A percentile compares a stretch with the other conserved stretches of the same genome.
Conservation (phyloP, 1,140 invertebrate species). For the Trichonephila inaurata region DNA sequence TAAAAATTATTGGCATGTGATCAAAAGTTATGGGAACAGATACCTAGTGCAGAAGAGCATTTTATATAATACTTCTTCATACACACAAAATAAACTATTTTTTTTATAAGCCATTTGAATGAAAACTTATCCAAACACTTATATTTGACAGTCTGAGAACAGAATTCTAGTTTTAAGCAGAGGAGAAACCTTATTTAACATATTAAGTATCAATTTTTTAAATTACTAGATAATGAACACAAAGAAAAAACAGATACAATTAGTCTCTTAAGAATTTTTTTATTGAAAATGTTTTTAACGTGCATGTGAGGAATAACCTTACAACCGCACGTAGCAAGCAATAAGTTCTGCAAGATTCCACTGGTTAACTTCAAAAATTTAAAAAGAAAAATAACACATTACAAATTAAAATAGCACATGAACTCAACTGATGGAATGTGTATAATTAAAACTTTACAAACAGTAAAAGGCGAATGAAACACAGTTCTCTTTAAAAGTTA, state of each 20-base stretch:
- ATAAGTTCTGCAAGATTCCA: slow-evolving; percentile 71
- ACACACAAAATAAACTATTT: no score
- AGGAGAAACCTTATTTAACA: no score
- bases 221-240: not conserved
- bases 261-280: slow-evolving; percentile 50
- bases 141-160: no score
- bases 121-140: no score
- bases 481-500: slow-evolving; percentile 48
- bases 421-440: slow-evolving; percentile 68
- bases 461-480: slow-evolving; percentile 57
- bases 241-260: slow-evolving; percentile 19
- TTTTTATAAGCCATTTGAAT: no score
- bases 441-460: slow-evolving; percentile 61
- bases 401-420: slow-evolving; percentile 48
- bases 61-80: no score
- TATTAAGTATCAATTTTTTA: no score
- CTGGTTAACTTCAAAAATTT: slow-evolving; percentile 11
- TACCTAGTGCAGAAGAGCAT: no score
- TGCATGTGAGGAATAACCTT: slow-evolving; percentile 71
- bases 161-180: no score
- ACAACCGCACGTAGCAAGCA: slow-evolving; percentile 61
- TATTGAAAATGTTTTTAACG: slow-evolving; percentile 74
- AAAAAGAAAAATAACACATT: slow-evolving; percentile 28
- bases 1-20: no score
- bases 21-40: no score